Evolutionary conservation across 35 echinoderm and acorn worm species (phyloP).

Genomic region (Ophiothrix spiculata): DNA sequence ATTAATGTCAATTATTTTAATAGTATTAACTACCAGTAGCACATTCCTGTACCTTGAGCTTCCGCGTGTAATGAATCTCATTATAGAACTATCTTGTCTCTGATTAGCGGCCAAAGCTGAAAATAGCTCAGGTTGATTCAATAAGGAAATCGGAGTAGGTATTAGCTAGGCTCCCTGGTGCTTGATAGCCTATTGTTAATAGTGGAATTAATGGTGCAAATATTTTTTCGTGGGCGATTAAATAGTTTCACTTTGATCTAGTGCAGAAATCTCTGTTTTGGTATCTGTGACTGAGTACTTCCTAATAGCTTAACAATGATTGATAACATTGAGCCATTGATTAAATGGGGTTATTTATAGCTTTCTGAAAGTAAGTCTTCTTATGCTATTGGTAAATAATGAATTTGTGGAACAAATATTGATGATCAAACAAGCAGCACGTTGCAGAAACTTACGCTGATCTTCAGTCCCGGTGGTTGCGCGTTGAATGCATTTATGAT

Average conservation of each 20-base stretch:
- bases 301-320: not conserved
- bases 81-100: not conserved
- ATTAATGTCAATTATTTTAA: not conserved
- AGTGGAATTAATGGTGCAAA: not conserved
- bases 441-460: too few relatives aligned
- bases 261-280: not conserved
- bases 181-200: slow-evolving; percentile 5
- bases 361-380: not conserved
- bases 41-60: not conserved
- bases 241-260: not conserved
- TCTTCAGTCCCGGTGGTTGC: too few relatives aligned
- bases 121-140: not conserved
- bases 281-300: not conserved
- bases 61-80: not conserved
- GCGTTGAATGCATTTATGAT: too few relatives aligned
- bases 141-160: not conserved
- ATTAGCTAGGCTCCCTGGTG: not conserved
- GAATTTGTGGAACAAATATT: too few relatives aligned
- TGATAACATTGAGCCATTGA: not conserved
- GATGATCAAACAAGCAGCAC: too few relatives aligned
- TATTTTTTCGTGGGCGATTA: not conserved
- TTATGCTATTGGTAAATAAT: too few relatives aligned
- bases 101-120: not conserved
- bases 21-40: not conserved
- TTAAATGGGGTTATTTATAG: not conserved